Evolutionary conservation across 2,113 vertebrate species (phyloP), one percentile per base, ranked within the genome.

Genomic region (Callocephalon fimbriatum): DNA sequence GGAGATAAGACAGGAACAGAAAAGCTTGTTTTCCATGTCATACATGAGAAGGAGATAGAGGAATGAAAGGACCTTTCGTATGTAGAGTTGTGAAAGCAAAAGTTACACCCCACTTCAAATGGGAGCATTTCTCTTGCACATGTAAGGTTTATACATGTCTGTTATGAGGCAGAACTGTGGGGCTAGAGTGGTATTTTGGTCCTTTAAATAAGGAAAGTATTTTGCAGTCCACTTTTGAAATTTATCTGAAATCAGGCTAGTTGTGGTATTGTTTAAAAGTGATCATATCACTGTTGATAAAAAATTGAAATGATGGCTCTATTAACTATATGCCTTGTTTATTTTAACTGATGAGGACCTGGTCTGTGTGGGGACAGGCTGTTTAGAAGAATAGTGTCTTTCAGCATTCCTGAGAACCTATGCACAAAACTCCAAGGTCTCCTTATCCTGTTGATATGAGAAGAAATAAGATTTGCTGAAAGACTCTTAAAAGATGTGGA

Each of bases 71-170:
- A 20, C 4, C 3, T 53, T 74, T 37, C 15, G 4, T 6, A 7
- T 11, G 19, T 40, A 80, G 35, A 54, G 10, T 7, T 37, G 38
- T 45, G 35, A 75, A 53, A 47, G 35, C 22, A 75, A 37, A 44
- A 54, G 14, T 40, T 61, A 21, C 5, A 65, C 5, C 6, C 4
- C 25, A 1, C 87, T 71, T 78, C n/a, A 66, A 62, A 74, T 3
- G 4, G 0, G 4, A 73, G 8, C 9, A 27, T 65, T 89, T 16
- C 50, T 51, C 14, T 71, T 77, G 9, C 0, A 0, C 23, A 10
- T 16, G 1, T n/a, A 2, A 42, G 26, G 3, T 47, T 59, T 74
- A 7, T 16, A 3, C 3, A 5, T 21, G 56, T 77, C 42, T 81
- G 21, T 51, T 88, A 5, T 2, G 19, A 44, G 35, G 56, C 51